Evolutionary conservation across 2,113 vertebrate species (phyloP).

Genomic region (Abramis brama): DNA sequence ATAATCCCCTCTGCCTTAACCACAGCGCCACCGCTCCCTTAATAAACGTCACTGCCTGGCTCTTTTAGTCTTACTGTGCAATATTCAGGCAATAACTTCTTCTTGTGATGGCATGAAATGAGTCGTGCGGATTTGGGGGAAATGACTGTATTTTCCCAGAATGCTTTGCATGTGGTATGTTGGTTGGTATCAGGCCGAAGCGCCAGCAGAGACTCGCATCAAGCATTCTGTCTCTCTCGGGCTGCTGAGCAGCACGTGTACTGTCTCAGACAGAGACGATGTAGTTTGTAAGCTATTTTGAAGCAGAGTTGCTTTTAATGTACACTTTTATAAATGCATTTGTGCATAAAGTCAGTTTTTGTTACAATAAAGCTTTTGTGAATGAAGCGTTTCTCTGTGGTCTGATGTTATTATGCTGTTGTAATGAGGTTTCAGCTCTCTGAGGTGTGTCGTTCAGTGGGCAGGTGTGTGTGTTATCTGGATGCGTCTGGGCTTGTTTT

Average conservation of each 20-base stretch:
- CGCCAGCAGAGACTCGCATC: conserved; percentile 23
- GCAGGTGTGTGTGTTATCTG: neutral
- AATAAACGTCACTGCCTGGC: conserved; percentile 52
- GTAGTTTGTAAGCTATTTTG: conserved; percentile 61
- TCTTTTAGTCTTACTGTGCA: conserved; percentile 53
- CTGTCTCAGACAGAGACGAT: conserved; percentile 54
- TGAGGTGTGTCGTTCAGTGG: neutral
- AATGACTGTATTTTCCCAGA: conserved; percentile 11
- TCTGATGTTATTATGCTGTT: neutral
- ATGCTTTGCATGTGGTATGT: conserved; percentile 31
- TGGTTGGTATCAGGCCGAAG: conserved; percentile 24
- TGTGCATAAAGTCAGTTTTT: conserved; percentile 68
- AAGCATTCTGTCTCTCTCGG: conserved; percentile 44
- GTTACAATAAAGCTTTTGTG: conserved; percentile 66
- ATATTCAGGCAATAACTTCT: conserved; percentile 40
- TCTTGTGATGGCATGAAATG: conserved; percentile 43
- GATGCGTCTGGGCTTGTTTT: neutral
- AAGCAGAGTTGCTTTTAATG: conserved; percentile 57
- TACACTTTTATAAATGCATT: conserved; percentile 57
- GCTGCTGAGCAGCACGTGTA: conserved; percentile 67
- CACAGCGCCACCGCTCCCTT: conserved; percentile 18
- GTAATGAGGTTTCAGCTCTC: neutral
- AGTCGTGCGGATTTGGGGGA: conserved; percentile 43
- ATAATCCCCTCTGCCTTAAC: conserved; percentile 58
- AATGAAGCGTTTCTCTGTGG: neutral